A percentile compares a stretch with the other conserved stretches of the same genome.
Evolutionary conservation across 2,113 vertebrate genomes (phyloP).

Genomic region (Dasyornis broadbenti): DNA sequence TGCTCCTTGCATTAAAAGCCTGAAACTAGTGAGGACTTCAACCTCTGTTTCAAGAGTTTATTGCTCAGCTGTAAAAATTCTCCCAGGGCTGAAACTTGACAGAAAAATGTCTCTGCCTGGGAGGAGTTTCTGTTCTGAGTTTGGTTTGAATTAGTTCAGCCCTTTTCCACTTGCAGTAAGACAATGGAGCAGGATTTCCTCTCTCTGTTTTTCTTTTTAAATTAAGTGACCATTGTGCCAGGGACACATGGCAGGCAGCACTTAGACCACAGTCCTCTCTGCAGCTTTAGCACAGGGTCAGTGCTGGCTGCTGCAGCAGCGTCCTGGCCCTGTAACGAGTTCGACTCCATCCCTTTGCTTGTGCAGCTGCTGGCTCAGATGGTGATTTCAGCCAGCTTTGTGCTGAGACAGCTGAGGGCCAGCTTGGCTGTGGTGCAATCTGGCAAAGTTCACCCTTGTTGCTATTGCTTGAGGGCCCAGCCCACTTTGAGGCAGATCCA

Average conservation of each 20-base stretch:
- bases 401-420: neutral
- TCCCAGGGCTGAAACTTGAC: slow-evolving; percentile 48
- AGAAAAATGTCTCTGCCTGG: slow-evolving; percentile 26
- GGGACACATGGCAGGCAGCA: neutral
- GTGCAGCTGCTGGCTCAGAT: neutral
- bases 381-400: neutral
- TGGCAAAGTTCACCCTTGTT: neutral
- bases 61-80: slow-evolving; percentile 61
- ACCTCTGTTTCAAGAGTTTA: slow-evolving; percentile 36
- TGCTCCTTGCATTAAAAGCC: neutral
- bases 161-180: slow-evolving; percentile 2
- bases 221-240: neutral
- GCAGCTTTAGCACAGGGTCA: neutral
- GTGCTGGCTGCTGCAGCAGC: neutral
- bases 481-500: neutral
- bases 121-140: slow-evolving; percentile 47
- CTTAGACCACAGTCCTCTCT: neutral
- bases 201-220: neutral
- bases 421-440: neutral
- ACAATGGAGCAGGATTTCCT: slow-evolving; percentile 45
- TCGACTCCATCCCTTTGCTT: neutral
- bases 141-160: slow-evolving; percentile 63
- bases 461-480: neutral
- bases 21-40: neutral
- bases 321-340: rapidly evolving